A percentile compares a stretch with the other conserved stretches of the same genome.
Evolutionary conservation across 2,113 vertebrate genomes (phyloP).

Genomic region (Tursiops truncatus): DNA sequence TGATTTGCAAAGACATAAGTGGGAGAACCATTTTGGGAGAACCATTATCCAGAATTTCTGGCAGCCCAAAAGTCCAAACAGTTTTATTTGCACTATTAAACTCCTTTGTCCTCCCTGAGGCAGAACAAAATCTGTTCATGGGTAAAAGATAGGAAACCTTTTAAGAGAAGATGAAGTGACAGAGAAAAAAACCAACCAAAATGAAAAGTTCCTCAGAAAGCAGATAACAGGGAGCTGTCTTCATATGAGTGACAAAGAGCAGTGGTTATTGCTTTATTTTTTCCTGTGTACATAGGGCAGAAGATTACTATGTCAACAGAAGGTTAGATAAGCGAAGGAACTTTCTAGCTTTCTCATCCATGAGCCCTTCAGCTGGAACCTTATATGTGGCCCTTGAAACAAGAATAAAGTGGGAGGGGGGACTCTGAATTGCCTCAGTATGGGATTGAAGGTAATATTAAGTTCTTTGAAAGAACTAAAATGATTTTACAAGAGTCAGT

Average conservation of each 20-base stretch:
- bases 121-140: not conserved
- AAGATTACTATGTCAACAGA: not conserved
- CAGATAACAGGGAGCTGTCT: not conserved
- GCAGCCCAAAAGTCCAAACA: not conserved
- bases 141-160: not conserved
- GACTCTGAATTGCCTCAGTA: not conserved
- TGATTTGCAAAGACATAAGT: not conserved
- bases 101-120: not conserved
- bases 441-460: not conserved
- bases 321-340: not conserved
- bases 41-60: not conserved
- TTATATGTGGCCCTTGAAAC: not conserved
- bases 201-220: not conserved
- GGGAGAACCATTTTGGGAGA: not conserved
- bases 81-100: not conserved
- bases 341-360: not conserved
- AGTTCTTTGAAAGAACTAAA: not conserved
- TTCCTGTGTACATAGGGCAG: not conserved
- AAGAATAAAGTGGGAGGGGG: not conserved
- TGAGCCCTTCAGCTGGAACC: not conserved
- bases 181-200: not conserved
- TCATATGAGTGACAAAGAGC: not conserved
- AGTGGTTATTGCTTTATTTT: not conserved
- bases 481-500: not conserved
- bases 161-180: not conserved